phyloP scores from a whole-genome alignment of 2,888 invertebrate genomes.

The Nymphalis urticae region DNA sequence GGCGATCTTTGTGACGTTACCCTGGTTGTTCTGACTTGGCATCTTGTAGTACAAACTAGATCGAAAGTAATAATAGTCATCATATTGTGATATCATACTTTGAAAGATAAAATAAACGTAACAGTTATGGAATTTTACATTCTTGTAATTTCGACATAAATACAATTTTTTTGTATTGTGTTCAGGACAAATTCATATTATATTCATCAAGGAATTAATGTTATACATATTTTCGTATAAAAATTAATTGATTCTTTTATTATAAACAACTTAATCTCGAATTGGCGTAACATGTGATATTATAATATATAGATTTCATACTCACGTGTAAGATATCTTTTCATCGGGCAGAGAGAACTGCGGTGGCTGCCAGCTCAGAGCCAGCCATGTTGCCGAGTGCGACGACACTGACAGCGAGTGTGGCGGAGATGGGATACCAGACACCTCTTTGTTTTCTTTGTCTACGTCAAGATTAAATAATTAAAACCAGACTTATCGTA shows the following conservation, averaged over 20 bases:
- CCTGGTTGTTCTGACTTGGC: constrained; percentile 77
- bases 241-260: too few relatives aligned
- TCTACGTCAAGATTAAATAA: constrained; percentile 39
- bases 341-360: constrained; percentile 91
- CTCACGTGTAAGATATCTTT: constrained; percentile 87
- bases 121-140: too few relatives aligned
- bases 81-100: too few relatives aligned
- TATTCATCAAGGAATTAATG: too few relatives aligned
- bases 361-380: constrained; percentile 92
- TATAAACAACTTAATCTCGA: too few relatives aligned
- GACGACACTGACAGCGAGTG: constrained; percentile 89
- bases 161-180: too few relatives aligned
- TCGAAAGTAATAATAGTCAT: neutral
- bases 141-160: too few relatives aligned
- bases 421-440: constrained; percentile 90
- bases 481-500: neutral
- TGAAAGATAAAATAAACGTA: too few relatives aligned
- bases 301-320: constrained; percentile 32
- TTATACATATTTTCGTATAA: too few relatives aligned
- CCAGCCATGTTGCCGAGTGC: constrained; percentile 91
- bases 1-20: constrained; percentile 82
- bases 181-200: too few relatives aligned
- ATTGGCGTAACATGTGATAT: too few relatives aligned
- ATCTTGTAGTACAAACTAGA: constrained; percentile 87
- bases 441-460: constrained; percentile 69